A percentile compares a stretch with the other conserved stretches of the same genome.
These are phyloP conservation scores for Disparrhopalites patrizii DNA, from an alignment of 2,888 invertebrate genomes.

Conservation along the genomic window DNA sequence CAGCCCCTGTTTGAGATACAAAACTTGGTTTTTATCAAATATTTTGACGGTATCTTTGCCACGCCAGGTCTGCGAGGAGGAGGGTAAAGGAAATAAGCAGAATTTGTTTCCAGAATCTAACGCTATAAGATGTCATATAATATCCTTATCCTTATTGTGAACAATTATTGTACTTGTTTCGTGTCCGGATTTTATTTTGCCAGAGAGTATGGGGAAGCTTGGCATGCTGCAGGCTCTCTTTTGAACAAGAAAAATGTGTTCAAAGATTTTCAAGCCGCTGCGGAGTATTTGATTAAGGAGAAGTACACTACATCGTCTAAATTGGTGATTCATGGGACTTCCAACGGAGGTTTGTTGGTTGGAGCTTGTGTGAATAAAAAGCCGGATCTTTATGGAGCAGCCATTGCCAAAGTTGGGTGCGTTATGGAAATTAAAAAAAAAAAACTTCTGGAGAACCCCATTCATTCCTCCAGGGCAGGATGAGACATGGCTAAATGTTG, in stretches of 20 bases:
- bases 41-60: conserved; percentile 22
- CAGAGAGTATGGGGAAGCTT: conserved; percentile 13
- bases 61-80: conserved; percentile 14
- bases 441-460: background rate
- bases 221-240: conserved; percentile 11
- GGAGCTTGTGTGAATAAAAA: conserved; percentile 12
- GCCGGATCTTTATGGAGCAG: conserved; percentile 17
- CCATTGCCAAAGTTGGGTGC: conserved; percentile 19
- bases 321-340: background rate
- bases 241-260: conserved; percentile 14
- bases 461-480: too few species aligned
- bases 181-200: too few species aligned
- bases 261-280: conserved; percentile 6
- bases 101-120: too few species aligned
- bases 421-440: background rate
- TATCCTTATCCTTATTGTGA: too few species aligned
- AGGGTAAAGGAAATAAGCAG: conserved; percentile 12
- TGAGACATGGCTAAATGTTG: too few species aligned
- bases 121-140: too few species aligned
- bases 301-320: conserved; percentile 16
- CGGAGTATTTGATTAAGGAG: conserved; percentile 11
- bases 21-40: conserved; percentile 20
- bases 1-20: conserved; percentile 5
- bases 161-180: too few species aligned
- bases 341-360: conserved; percentile 1